Evolutionary conservation across 2,113 vertebrate species (phyloP).

Genomic region (Connochaetes taurinus): DNA sequence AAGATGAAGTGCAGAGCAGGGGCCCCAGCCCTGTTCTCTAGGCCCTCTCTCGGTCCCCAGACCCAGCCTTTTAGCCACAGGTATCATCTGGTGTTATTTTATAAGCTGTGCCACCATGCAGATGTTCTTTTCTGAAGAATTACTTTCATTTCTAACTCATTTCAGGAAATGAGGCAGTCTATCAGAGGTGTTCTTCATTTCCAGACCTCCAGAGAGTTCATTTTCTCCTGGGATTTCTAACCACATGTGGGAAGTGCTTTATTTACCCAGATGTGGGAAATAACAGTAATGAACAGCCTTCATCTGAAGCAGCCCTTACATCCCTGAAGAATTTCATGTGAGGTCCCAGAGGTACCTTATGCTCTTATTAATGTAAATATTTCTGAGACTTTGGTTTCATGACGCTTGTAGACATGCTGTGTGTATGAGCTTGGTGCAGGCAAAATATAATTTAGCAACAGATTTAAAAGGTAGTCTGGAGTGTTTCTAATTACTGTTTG

Average conservation of each 20-base stretch:
- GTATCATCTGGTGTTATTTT: constrained; percentile 19
- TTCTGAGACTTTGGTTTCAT: constrained; percentile 53
- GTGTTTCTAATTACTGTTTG: constrained; percentile 56
- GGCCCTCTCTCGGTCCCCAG: background rate
- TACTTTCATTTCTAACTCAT: constrained; percentile 11
- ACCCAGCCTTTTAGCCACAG: background rate
- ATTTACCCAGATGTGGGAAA: constrained; percentile 71
- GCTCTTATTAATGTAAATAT: constrained; percentile 47
- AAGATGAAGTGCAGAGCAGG: background rate
- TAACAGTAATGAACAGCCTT: constrained; percentile 25
- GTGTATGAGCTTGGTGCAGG: constrained; percentile 24
- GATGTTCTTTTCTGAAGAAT: constrained; percentile 46
- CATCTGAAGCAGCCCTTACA: constrained; percentile 32
- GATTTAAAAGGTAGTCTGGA: constrained; percentile 60
- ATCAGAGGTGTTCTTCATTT: constrained; percentile 17
- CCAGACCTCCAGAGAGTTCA: constrained; percentile 33
- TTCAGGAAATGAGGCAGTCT: constrained; percentile 37
- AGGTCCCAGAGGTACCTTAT: background rate
- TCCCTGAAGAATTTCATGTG: background rate
- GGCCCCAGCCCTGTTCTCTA: background rate
- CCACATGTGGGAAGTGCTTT: constrained; percentile 54
- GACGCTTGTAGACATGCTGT: constrained; percentile 29
- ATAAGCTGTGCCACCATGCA: background rate
- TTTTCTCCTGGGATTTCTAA: constrained; percentile 60
- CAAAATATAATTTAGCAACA: constrained; percentile 59